Evolutionary conservation across 1,140 invertebrate genomes (phyloP).

Genomic region (Laodelphax striatellus): DNA sequence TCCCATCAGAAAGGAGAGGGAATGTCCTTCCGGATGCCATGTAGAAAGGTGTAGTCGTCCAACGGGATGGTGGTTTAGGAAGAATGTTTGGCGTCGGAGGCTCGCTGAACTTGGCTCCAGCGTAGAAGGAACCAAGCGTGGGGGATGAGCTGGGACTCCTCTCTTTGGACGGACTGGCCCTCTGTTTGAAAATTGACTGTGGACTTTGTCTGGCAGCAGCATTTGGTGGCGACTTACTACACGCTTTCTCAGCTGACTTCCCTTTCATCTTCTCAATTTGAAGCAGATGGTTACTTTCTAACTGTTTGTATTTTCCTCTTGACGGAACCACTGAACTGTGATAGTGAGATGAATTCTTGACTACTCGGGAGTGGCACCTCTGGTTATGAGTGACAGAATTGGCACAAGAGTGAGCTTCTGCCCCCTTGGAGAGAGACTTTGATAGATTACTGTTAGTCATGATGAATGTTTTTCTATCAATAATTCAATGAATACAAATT

Average conservation of each 20-base stretch:
- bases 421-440: background rate
- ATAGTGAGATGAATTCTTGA: background rate
- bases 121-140: conserved; percentile 34
- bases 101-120: conserved; percentile 48
- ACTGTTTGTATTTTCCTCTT: conserved; percentile 2
- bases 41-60: conserved; percentile 31
- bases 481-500: background rate
- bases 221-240: background rate
- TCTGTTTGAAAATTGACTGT: background rate
- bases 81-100: conserved; percentile 44
- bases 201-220: background rate
- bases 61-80: conserved; percentile 45
- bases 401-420: background rate
- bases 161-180: conserved; percentile 8
- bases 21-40: conserved; percentile 11
- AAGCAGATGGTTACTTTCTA: background rate
- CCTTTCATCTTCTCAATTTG: background rate
- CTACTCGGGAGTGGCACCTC: conserved; percentile 2
- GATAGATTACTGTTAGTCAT: background rate
- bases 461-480: background rate
- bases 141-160: conserved; percentile 18
- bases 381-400: background rate
- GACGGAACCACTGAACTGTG: conserved; percentile 1
- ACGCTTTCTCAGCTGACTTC: background rate
- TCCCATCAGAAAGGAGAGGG: conserved; percentile 25